Evolutionary conservation across 2,113 vertebrate species (phyloP), one percentile per base, ranked within the genome.

Genomic region (Lepus europaeus): DNA sequence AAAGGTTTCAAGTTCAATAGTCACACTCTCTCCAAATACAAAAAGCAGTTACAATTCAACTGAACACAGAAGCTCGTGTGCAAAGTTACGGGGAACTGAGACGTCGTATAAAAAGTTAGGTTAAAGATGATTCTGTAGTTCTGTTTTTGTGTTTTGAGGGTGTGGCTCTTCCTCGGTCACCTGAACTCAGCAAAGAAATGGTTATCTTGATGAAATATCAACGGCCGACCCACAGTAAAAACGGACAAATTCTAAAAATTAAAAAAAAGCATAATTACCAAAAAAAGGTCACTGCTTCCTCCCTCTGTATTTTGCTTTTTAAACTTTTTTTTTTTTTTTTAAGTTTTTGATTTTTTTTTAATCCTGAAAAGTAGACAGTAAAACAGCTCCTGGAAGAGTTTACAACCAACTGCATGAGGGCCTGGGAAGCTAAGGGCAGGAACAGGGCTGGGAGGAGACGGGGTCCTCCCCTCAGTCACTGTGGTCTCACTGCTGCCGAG

Each of bases 11-110:
- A 98, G 96, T 98, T 97, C 97, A 98, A 98, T 98, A 98, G 95
- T 98, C 97, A 98, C 97, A 98, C 97, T 98, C 97, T 98, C 98
- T 97, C 98, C 97, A 98, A 98, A 98, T 98, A 98, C 98, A 98
- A 98, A 98, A 98, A 97, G 98, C 95, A 94, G 97, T 97, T 98
- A 98, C 96, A 98, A 98, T 97, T 97, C 95, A 97, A 97, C 83
- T 97, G 95, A 98, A 98, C 98, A 98, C 97, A 97, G 89, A 97
- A 98, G 96, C 97, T 97, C 97, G 96, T 98, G 95, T 98, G 95
- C 97, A 98, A 96, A 97, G 98, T 97, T 96, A 98, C 9, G 90
- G 96, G 95, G 96, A 97, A 97, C 93, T 96, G 84, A 97, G 90
- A 98, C 96, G 89, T 95, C 20, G 94, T 98, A 97, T 92, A 98